phyloP scores from a whole-genome alignment of 1,140 invertebrate genomes.

The Drosophila asahinai region DNA sequence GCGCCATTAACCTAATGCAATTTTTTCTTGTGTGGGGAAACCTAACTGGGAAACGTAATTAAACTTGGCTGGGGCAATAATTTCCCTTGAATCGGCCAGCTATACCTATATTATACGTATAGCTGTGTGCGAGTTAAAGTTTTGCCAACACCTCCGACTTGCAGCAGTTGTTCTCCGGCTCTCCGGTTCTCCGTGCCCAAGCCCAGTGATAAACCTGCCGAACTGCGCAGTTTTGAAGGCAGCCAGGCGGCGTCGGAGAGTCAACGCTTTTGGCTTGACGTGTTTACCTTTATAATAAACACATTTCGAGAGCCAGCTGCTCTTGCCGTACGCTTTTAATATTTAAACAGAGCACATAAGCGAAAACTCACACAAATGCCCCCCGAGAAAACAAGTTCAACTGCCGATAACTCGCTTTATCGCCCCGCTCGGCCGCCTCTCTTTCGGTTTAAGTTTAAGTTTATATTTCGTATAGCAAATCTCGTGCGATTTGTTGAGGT shows the following conservation, averaged over 20 bases:
- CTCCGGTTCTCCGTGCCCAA: slow-evolving; percentile 10
- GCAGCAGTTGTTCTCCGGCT: slow-evolving; percentile 12
- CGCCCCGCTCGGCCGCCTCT: not conserved
- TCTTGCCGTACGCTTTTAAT: slow-evolving; percentile 28
- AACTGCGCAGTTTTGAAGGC: slow-evolving; percentile 65
- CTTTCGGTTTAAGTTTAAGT: slow-evolving; percentile 4
- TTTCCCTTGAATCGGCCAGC: slow-evolving; percentile 37
- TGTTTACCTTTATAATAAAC: slow-evolving; percentile 80
- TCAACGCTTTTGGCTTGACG: slow-evolving; percentile 63
- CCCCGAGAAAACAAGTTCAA: slow-evolving; percentile 66
- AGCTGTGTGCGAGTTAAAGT: slow-evolving; percentile 23
- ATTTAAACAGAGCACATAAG: slow-evolving; percentile 71
- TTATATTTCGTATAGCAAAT: slow-evolving; percentile 3
- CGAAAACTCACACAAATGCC: slow-evolving; percentile 34
- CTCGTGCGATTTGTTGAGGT: slow-evolving; percentile 41
- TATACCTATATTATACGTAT: not conserved
- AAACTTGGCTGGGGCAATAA: slow-evolving; percentile 36
- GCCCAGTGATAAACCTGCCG: slow-evolving; percentile 33
- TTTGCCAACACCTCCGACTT: slow-evolving; percentile 31
- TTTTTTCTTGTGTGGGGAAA: slow-evolving; percentile 23
- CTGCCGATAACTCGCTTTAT: slow-evolving; percentile 56
- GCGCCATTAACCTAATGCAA: not conserved
- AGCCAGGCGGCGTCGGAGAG: slow-evolving; percentile 33
- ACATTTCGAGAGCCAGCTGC: slow-evolving; percentile 63
- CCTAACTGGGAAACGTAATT: slow-evolving; percentile 51